A percentile compares a stretch with the other conserved stretches of the same genome.
Evolutionary conservation across 2,888 invertebrate genomes (phyloP).

Genomic region (Eupeodes luniger): DNA sequence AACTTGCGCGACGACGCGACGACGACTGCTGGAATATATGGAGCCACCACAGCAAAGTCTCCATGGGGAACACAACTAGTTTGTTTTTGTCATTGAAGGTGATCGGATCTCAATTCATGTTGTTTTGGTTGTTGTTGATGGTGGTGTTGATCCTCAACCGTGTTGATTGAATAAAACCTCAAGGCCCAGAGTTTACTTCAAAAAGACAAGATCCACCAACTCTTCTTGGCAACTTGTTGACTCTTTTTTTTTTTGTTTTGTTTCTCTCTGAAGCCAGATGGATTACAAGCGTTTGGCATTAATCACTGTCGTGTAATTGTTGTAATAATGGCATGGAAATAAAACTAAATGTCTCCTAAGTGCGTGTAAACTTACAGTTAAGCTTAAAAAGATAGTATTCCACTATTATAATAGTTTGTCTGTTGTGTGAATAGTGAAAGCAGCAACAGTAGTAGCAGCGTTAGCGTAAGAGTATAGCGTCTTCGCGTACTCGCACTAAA

Average conservation of each 20-base stretch:
- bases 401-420: not conserved
- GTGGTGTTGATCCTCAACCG: constrained; percentile 27
- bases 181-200: constrained; percentile 30
- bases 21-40: not conserved
- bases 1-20: not conserved
- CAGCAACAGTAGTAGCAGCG: too few species aligned
- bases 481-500: constrained; percentile 24
- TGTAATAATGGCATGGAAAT: constrained; percentile 42
- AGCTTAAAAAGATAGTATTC: constrained; percentile 13
- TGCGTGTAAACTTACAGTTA: constrained; percentile 54
- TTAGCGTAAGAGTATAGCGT: constrained; percentile 34
- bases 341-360: constrained; percentile 53
- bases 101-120: constrained; percentile 54
- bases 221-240: constrained; percentile 36
- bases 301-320: constrained; percentile 71
- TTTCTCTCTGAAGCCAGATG: constrained; percentile 35
- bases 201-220: constrained; percentile 26
- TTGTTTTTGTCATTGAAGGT: constrained; percentile 71
- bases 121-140: not conserved
- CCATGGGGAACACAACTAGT: constrained; percentile 59
- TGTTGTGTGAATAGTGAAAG: constrained; percentile 33
- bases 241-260: constrained; percentile 13
- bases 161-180: constrained; percentile 43
- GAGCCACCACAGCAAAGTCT: constrained; percentile 1
- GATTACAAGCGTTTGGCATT: constrained; percentile 74